These are phyloP conservation scores for Lottia gigantea DNA, from an alignment of 2,888 invertebrate genomes.

Conservation along the genomic window DNA sequence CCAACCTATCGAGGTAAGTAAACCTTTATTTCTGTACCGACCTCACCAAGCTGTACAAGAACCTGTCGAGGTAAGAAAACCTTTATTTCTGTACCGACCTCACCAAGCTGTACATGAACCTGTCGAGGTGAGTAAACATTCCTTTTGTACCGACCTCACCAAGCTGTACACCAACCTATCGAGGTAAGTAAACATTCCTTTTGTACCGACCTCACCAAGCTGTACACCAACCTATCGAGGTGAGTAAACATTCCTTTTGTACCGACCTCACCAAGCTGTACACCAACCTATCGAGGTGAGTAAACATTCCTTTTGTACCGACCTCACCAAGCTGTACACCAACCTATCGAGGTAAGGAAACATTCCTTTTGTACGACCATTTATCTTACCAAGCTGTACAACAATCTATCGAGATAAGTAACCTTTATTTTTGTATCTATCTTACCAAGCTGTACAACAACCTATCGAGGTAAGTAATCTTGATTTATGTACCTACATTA, in stretches of 20 bases:
- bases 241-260: too few relatives aligned
- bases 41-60: slow-evolving; percentile 85
- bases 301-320: slow-evolving; percentile 86
- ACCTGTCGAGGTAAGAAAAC: slow-evolving; percentile 64
- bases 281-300: slow-evolving; percentile 70
- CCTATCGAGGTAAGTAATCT: too few relatives aligned
- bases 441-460: too few relatives aligned
- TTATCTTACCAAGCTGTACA: slow-evolving; percentile 47
- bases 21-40: slow-evolving; percentile 87
- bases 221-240: too few relatives aligned
- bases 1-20: slow-evolving; percentile 33
- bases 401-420: slow-evolving; percentile 31
- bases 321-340: slow-evolving; percentile 85
- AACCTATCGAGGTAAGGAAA: slow-evolving; percentile 34
- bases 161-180: too few relatives aligned
- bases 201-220: too few relatives aligned
- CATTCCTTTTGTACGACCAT: slow-evolving; percentile 78
- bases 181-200: too few relatives aligned
- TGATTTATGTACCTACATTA: too few relatives aligned
- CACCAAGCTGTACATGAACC: slow-evolving; percentile 46
- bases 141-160: too few relatives aligned
- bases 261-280: slow-evolving; percentile 85
- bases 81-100: slow-evolving; percentile 75
- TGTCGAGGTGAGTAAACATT: slow-evolving; percentile 24
- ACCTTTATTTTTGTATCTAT: neutral